These are phyloP conservation scores for Typhlomys cinereus DNA, from an alignment of 2,113 vertebrate species.

Conservation along the genomic window DNA sequence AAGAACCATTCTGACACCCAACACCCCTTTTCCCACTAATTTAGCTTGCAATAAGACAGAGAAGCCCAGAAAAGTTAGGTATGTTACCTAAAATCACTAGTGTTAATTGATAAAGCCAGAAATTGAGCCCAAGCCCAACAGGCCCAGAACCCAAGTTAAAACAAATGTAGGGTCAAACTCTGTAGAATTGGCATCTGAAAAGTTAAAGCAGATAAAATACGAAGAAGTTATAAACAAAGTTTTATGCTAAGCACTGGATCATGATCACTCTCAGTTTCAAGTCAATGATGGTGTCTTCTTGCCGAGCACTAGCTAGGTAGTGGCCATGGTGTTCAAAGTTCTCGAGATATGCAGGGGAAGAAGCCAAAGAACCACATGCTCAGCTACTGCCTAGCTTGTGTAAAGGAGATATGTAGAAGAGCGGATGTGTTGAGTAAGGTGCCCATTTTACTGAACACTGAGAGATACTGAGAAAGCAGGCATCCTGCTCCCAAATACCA, in stretches of 20 bases:
- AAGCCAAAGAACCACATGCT: not conserved
- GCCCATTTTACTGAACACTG: not conserved
- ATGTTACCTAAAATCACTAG: not conserved
- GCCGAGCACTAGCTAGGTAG: not conserved
- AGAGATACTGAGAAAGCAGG: not conserved
- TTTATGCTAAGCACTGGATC: not conserved
- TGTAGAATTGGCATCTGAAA: constrained; percentile 92
- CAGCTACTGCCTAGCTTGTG: not conserved
- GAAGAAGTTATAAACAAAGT: constrained; percentile 48
- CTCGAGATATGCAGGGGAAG: not conserved
- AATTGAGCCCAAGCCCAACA: not conserved
- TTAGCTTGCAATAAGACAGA: not conserved
- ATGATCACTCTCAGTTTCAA: not conserved
- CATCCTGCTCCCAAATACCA: not conserved
- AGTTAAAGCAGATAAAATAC: constrained; percentile 29
- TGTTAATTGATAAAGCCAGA: not conserved
- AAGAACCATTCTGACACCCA: not conserved
- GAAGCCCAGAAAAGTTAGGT: not conserved
- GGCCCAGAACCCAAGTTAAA: not conserved
- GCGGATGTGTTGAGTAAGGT: fast-evolving
- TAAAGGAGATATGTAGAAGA: no score
- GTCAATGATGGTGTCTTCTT: not conserved
- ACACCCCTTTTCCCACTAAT: no score
- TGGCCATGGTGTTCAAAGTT: not conserved
- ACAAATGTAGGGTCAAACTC: constrained; percentile 79